Evolutionary conservation across 2,888 invertebrate species (phyloP).

Genomic region (Pyrgus malvae): DNA sequence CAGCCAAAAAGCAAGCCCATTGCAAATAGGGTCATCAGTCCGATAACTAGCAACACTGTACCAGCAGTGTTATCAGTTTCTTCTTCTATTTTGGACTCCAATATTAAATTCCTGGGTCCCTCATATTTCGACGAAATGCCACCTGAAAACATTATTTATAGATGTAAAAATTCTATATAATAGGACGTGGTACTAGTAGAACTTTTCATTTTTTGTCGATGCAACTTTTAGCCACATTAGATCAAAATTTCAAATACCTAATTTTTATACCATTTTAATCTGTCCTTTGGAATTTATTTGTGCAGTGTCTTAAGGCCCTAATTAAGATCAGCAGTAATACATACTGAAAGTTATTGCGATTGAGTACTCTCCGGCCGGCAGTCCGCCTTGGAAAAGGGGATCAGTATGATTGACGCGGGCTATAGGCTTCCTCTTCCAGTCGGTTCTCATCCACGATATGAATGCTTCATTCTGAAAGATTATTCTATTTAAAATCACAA

Average conservation of each 20-base stretch:
- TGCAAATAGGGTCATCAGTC: not conserved
- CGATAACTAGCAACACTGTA: not conserved
- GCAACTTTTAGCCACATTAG: too few relatives aligned
- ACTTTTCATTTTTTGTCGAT: too few relatives aligned
- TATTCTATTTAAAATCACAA: not conserved
- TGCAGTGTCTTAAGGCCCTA: too few relatives aligned
- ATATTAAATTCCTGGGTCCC: not conserved
- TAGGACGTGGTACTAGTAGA: too few relatives aligned
- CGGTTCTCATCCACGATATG: constrained; percentile 47
- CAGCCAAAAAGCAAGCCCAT: not conserved
- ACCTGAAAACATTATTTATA: too few relatives aligned
- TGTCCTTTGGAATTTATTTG: too few relatives aligned
- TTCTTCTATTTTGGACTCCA: not conserved
- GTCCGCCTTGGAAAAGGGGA: constrained; percentile 5
- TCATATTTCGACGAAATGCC: not conserved
- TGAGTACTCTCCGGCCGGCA: constrained; percentile 18
- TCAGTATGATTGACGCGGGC: constrained; percentile 21
- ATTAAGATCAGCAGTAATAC: not conserved
- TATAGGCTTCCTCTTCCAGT: constrained; percentile 35
- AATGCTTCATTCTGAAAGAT: constrained; percentile 41
- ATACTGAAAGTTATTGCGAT: not conserved
- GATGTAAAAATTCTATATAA: too few relatives aligned
- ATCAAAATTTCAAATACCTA: too few relatives aligned
- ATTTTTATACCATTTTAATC: too few relatives aligned
- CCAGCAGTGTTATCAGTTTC: not conserved